Conservation (phyloP, 2,888 invertebrate genomes). For the Monoplex corrugatus region DNA sequence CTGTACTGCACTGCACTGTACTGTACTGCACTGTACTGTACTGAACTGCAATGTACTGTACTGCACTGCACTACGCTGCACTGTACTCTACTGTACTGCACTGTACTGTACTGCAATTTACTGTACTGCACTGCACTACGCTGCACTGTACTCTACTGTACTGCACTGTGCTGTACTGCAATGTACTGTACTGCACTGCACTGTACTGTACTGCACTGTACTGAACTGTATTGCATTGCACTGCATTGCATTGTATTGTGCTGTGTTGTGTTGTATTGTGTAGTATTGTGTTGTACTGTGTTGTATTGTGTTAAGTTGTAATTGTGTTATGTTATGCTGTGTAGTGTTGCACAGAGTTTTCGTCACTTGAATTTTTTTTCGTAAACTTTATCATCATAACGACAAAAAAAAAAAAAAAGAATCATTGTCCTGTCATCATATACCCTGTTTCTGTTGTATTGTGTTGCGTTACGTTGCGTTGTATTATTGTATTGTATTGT, state of each 20-base stretch:
- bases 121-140: slow-evolving; percentile 24
- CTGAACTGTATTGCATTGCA: slow-evolving; percentile 1
- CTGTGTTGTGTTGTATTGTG: background rate
- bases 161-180: background rate
- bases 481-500: background rate
- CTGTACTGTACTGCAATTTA: slow-evolving; percentile 1
- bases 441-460: slow-evolving; percentile 25
- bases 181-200: background rate
- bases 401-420: too few species aligned
- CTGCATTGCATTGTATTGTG: background rate
- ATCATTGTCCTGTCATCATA: slow-evolving; percentile 24
- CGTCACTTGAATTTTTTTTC: too few species aligned
- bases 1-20: background rate
- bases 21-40: background rate
- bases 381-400: too few species aligned
- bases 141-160: background rate
- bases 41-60: background rate
- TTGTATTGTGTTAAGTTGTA: background rate
- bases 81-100: background rate
- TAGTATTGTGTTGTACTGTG: background rate
- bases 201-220: slow-evolving; percentile 5
- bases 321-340: background rate
- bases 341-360: slow-evolving; percentile 10
- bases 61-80: background rate
- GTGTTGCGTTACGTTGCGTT: background rate